These are phyloP conservation scores for Microcebus murinus DNA, from an alignment of 2,113 vertebrate genomes.

Conservation along the genomic window DNA sequence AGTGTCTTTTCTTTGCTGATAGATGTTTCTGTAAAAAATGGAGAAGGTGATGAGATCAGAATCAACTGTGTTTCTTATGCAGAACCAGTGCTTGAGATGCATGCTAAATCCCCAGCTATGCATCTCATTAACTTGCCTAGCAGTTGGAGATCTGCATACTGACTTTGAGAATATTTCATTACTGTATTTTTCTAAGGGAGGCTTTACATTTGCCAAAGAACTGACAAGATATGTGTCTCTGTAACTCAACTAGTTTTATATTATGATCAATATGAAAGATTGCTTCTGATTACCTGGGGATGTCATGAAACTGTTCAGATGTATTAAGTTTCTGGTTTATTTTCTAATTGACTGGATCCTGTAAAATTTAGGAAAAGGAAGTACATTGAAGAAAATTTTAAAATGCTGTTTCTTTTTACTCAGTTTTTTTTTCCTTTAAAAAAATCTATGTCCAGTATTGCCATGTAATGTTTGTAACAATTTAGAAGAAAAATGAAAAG, in stretches of 20 bases:
- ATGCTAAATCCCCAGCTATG: slow-evolving; percentile 69
- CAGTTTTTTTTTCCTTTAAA: neutral
- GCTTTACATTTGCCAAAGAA: slow-evolving; percentile 66
- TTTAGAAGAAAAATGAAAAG: slow-evolving; percentile 36
- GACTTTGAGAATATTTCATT: slow-evolving; percentile 78
- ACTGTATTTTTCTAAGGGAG: slow-evolving; percentile 68
- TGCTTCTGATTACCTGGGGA: slow-evolving; percentile 79
- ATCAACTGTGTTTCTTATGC: slow-evolving; percentile 68
- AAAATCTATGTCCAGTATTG: neutral
- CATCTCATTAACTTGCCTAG: slow-evolving; percentile 76
- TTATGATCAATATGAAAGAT: slow-evolving; percentile 81
- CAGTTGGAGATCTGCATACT: slow-evolving; percentile 70
- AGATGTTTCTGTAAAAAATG: slow-evolving; percentile 76
- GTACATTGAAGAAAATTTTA: slow-evolving; percentile 26
- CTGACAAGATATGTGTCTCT: slow-evolving; percentile 70
- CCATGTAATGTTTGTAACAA: neutral
- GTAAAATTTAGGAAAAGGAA: slow-evolving; percentile 55
- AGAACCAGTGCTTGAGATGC: slow-evolving; percentile 48
- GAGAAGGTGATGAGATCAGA: slow-evolving; percentile 72
- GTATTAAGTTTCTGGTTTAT: slow-evolving; percentile 77
- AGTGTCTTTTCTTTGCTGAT: slow-evolving; percentile 74
- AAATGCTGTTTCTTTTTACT: neutral
- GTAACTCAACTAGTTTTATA: slow-evolving; percentile 79
- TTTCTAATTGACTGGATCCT: slow-evolving; percentile 80
- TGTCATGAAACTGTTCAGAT: slow-evolving; percentile 70